Evolutionary conservation across 30 jellyfish, hydroid and myxozoan genomes (phyloP), one percentile per base, ranked within the genome.

Genomic region (Chrysaora quinquecirrha): DNA sequence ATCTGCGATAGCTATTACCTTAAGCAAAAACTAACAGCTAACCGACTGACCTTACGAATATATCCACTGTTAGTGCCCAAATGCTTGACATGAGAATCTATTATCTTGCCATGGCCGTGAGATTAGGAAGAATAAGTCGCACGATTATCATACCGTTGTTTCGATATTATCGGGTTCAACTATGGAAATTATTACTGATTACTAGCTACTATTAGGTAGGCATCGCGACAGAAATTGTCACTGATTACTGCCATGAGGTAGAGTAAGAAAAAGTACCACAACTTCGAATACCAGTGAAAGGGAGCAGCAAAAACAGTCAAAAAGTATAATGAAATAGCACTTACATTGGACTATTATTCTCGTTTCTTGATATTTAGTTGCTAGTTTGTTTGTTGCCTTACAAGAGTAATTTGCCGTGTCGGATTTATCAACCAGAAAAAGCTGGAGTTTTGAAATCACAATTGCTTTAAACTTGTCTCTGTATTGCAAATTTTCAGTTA

Each of bases 331-430:
- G 11, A 65, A n/a, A 20, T 11, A 22, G 43, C 2, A 78, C 89
- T 78, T 65, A 78, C 89, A 78, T 62, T 0, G 23, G 20, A 62
- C 89, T 11, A 78, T 63, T 6, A 78, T 58, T 21, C 72, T 23
- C 14, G 81, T 60, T 25, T 62, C 31, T 30, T 35, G 89, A 62
- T 23, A 18, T 21, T 78, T 74, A 6, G 75, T 47, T 0, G 75
- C 86, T 30, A 74, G 72, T 4, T 14, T 20, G 32, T 74, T 74
- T 2, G 75, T 21, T 28, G 86, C 86, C 23, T 74, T 50, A 34
- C 86, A 74, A 18, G 86, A 49, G 32, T 74, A 74, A 50, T 74
- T 74, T 54, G 75, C 86, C 14, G 75, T 43, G 32, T 31, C 21
- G 18, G 31, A 11, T 49, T 74, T 74, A 50, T 50, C 30, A 47